Conservation (phyloP, 1,140 invertebrate genomes). For the Sycophaga agraensis region DNA sequence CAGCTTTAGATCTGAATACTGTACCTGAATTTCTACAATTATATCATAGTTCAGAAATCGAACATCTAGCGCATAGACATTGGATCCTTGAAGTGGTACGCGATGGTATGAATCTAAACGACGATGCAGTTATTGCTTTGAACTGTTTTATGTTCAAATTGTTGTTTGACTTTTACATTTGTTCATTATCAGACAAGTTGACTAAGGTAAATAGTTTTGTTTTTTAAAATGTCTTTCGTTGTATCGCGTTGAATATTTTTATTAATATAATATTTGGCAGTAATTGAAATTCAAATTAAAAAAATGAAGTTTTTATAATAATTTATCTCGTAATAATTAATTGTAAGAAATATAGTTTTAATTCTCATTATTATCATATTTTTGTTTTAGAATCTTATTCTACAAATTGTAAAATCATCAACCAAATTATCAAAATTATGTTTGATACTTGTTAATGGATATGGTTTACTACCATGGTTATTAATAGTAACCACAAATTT, state of each 20-base stretch:
- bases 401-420: constrained; percentile 63
- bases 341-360: background rate
- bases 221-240: constrained; percentile 2
- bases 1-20: constrained; percentile 65
- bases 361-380: background rate
- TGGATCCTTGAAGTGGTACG: constrained; percentile 71
- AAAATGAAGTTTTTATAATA: too few relatives aligned
- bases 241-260: too few relatives aligned
- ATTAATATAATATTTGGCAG: constrained; percentile 10
- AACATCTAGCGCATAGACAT: constrained; percentile 61
- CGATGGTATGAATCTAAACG: constrained; percentile 64
- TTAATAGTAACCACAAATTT: constrained; percentile 29
- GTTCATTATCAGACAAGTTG: constrained; percentile 48
- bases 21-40: constrained; percentile 78
- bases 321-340: too few relatives aligned
- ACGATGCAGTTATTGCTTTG: constrained; percentile 62
- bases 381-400: constrained; percentile 57
- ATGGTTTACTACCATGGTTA: constrained; percentile 67
- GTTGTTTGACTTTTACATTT: constrained; percentile 59
- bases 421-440: constrained; percentile 63
- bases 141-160: constrained; percentile 65
- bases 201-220: constrained; percentile 54
- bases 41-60: constrained; percentile 69
- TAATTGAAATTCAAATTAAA: too few relatives aligned
- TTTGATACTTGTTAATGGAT: constrained; percentile 63